phyloP scores from a whole-genome alignment of 2,113 vertebrate species.

The Daboia siamensis region DNA sequence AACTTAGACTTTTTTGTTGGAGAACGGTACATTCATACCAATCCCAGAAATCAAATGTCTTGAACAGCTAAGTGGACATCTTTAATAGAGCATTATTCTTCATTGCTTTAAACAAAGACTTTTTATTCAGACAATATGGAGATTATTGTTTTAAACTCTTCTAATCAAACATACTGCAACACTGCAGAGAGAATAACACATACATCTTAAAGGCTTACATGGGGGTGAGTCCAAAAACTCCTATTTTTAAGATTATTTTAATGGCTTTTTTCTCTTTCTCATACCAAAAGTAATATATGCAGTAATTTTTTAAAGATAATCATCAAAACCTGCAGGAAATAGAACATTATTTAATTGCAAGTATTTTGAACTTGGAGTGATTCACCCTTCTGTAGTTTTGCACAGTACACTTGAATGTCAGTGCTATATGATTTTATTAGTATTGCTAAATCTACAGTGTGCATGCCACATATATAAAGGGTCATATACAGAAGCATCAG shows the following conservation, averaged over 20 bases:
- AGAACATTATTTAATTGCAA: background rate
- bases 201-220: background rate
- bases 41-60: background rate
- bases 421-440: background rate
- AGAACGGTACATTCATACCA: background rate
- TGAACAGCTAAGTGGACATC: fast-evolving
- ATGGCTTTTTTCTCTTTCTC: background rate
- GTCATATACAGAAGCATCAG: background rate
- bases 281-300: background rate
- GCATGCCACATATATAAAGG: background rate
- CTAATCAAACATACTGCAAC: background rate
- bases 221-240: background rate
- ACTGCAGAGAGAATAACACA: background rate
- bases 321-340: background rate
- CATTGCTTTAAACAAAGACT: background rate
- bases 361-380: background rate
- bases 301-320: background rate
- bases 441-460: background rate
- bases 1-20: background rate
- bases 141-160: background rate
- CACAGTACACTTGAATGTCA: background rate
- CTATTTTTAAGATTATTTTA: background rate
- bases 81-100: fast-evolving
- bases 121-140: background rate
- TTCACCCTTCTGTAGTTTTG: background rate